Evolutionary conservation across 1,140 invertebrate species (phyloP).

Genomic region (Drosophila pseudoobscura): DNA sequence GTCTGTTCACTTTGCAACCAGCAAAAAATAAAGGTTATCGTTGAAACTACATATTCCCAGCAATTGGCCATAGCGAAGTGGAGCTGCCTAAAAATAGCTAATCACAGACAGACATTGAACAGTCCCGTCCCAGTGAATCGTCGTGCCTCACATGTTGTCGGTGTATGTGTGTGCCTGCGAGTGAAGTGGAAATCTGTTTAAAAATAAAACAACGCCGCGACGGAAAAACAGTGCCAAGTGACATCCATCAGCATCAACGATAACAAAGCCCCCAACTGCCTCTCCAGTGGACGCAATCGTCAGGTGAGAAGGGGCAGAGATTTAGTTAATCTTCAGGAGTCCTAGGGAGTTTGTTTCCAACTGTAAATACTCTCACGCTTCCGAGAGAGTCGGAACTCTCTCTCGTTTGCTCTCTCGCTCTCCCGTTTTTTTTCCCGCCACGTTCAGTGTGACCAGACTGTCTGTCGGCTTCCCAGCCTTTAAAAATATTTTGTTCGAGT

Average conservation of each 20-base stretch:
- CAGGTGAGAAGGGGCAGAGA: slow-evolving; percentile 27
- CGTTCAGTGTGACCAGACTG: slow-evolving; percentile 29
- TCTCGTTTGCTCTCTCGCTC: slow-evolving; percentile 3
- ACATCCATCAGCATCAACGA: slow-evolving; percentile 17
- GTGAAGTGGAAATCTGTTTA: slow-evolving; percentile 68
- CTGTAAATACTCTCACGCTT: neutral
- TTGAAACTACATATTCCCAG: too few relatives aligned
- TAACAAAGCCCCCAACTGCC: slow-evolving; percentile 17
- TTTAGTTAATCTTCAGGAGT: slow-evolving; percentile 44
- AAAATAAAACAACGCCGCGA: slow-evolving; percentile 60
- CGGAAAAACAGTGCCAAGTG: slow-evolving; percentile 23
- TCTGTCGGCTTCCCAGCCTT: neutral
- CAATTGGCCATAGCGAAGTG: slow-evolving; percentile 2
- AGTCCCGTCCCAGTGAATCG: neutral
- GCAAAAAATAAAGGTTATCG: slow-evolving; percentile 12
- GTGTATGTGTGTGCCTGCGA: slow-evolving; percentile 24
- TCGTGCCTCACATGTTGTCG: slow-evolving; percentile 28
- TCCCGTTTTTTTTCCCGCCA: slow-evolving; percentile 20
- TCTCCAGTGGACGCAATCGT: neutral
- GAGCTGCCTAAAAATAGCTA: slow-evolving; percentile 27
- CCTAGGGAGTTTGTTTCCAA: slow-evolving; percentile 26
- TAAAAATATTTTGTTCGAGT: slow-evolving; percentile 9
- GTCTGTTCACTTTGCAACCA: neutral
- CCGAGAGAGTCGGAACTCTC: neutral
- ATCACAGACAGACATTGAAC: slow-evolving; percentile 34